Conservation (phyloP, 1,140 invertebrate genomes). For the Antheraea pernyi region DNA sequence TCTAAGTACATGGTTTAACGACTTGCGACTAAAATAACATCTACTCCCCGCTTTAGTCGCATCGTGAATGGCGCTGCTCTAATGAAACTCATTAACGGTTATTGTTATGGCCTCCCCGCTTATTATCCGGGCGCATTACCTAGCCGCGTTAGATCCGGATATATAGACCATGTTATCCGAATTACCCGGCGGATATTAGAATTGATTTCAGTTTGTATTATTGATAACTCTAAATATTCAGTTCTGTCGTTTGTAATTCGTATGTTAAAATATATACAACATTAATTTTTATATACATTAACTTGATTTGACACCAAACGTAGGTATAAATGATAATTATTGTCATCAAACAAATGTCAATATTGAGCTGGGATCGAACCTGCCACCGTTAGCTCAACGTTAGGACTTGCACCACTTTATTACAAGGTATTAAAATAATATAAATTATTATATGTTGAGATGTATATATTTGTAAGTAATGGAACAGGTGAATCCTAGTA, state of each 20-base stretch:
- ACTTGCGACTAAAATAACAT: slow-evolving; percentile 12
- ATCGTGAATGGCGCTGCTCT: slow-evolving; percentile 21
- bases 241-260: not conserved
- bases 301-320: too few relatives aligned
- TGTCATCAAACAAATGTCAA: too few relatives aligned
- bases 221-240: not conserved
- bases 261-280: not conserved
- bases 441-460: too few relatives aligned
- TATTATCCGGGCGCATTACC: slow-evolving; percentile 22
- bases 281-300: too few relatives aligned
- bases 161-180: not conserved
- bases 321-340: too few relatives aligned
- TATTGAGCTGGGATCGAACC: too few relatives aligned
- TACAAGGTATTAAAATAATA: too few relatives aligned
- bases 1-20: slow-evolving; percentile 5
- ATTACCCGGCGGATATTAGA: not conserved
- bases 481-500: too few relatives aligned
- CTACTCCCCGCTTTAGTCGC: slow-evolving; percentile 9
- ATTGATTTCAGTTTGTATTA: not conserved
- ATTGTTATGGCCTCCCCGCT: slow-evolving; percentile 31
- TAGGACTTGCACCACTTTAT: too few relatives aligned
- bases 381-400: too few relatives aligned
- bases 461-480: too few relatives aligned
- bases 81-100: slow-evolving; percentile 33
- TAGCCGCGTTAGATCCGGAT: slow-evolving; percentile 12